Percentiles rank a stretch among this genome's conserved stretches.
Conservation (phyloP, 2,888 invertebrate species). For the Lochmaea crataegi region DNA sequence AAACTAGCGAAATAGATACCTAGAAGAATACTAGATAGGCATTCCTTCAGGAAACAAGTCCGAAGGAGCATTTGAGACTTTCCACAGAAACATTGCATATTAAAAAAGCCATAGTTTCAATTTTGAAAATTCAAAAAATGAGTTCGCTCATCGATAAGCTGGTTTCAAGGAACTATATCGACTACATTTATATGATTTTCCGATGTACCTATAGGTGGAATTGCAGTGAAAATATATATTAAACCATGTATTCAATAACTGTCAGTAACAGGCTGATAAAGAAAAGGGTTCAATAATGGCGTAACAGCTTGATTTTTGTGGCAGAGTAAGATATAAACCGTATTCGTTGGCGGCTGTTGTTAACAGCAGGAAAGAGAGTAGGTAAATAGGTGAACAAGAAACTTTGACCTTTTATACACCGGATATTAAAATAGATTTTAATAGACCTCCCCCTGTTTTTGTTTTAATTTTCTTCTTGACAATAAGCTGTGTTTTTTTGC, state of each 20-base stretch:
- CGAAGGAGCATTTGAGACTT: too few relatives aligned
- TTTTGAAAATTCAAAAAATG: too few relatives aligned
- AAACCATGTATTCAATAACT: conserved; percentile 40
- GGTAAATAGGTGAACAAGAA: conserved; percentile 12
- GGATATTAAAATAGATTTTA: not conserved
- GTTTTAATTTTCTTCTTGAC: too few relatives aligned
- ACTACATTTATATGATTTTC: conserved; percentile 26
- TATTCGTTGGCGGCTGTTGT: conserved; percentile 22
- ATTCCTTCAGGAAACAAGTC: too few relatives aligned
- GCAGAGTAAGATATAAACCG: conserved; percentile 31
- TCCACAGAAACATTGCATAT: too few relatives aligned
- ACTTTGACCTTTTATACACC: not conserved
- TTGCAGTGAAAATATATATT: conserved; percentile 33
- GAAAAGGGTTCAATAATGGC: conserved; percentile 31
- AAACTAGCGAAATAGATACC: too few relatives aligned
- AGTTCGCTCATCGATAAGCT: too few relatives aligned
- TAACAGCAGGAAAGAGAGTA: conserved; percentile 13
- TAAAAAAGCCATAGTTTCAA: too few relatives aligned
- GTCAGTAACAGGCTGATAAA: conserved; percentile 36
- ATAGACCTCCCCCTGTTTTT: not conserved
- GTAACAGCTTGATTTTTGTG: conserved; percentile 44
- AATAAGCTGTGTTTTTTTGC: too few relatives aligned
- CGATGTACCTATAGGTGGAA: conserved; percentile 5
- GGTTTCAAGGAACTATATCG: too few relatives aligned
- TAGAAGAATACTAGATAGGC: too few relatives aligned